phyloP scores from a whole-genome alignment of 1,140 invertebrate genomes.

The Micrasema longulum region DNA sequence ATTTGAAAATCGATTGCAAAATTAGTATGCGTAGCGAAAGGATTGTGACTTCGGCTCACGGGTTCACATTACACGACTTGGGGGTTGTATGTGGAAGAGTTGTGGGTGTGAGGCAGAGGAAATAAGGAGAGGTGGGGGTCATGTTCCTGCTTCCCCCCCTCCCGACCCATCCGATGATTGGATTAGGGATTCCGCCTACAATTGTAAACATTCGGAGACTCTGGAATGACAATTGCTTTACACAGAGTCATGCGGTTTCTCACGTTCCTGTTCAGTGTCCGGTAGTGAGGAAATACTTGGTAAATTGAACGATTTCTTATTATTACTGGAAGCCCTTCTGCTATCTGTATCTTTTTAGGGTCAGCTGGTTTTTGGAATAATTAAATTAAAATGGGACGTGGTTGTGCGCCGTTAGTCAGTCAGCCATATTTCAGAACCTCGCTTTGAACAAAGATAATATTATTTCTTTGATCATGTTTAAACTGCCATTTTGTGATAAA shows the following conservation, averaged over 20 bases:
- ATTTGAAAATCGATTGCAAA: too few species aligned
- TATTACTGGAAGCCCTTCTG: conserved; percentile 22
- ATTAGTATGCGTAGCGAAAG: too few species aligned
- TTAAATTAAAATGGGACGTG: conserved; percentile 33
- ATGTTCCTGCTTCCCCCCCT: neutral
- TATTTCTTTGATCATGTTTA: too few species aligned
- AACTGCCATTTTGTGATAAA: too few species aligned
- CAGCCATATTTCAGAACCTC: too few species aligned
- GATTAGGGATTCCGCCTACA: conserved; percentile 34
- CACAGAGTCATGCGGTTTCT: conserved; percentile 26
- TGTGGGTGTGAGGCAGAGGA: too few species aligned
- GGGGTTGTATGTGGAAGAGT: too few species aligned
- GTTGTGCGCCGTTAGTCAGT: neutral
- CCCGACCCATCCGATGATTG: conserved; percentile 30
- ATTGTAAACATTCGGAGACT: conserved; percentile 34
- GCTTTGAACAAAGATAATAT: too few species aligned
- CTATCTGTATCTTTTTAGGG: neutral
- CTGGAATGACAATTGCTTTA: conserved; percentile 37
- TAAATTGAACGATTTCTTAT: conserved; percentile 38
- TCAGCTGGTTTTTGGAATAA: conserved; percentile 28
- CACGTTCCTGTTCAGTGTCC: conserved; percentile 1
- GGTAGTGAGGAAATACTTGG: conserved; percentile 21
- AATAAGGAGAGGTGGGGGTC: too few species aligned
- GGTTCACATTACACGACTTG: too few species aligned
- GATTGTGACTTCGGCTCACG: too few species aligned